A percentile compares a stretch with the other conserved stretches of the same genome.
These are phyloP conservation scores for Dicentrarchus labrax DNA, from an alignment of 2,113 vertebrate genomes.

Conservation along the genomic window DNA sequence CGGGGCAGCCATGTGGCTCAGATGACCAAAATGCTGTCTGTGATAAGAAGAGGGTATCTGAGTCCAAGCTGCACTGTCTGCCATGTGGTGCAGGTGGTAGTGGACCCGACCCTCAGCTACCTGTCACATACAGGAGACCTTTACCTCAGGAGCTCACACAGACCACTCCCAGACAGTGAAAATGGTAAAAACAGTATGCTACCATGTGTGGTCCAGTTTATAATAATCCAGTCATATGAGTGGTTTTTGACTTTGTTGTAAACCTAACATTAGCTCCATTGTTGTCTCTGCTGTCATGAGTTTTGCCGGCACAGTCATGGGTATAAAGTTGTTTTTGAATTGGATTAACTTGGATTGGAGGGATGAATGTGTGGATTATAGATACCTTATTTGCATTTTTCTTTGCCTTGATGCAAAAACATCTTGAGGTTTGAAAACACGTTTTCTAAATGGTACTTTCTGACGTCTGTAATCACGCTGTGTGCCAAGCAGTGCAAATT, in stretches of 20 bases:
- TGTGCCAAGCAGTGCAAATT: background rate
- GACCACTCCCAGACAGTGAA: background rate
- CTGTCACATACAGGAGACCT: conserved; percentile 19
- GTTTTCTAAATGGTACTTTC: background rate
- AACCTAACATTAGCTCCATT: conserved; percentile 47
- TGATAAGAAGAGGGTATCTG: background rate
- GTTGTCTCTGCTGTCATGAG: conserved; percentile 51
- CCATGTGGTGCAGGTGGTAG: background rate
- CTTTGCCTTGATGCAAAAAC: background rate
- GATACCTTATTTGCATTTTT: background rate
- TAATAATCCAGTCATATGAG: conserved; percentile 68
- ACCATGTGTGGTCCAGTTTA: conserved; percentile 22
- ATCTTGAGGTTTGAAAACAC: background rate
- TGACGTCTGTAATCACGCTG: background rate
- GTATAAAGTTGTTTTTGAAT: conserved; percentile 21
- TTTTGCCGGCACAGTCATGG: background rate
- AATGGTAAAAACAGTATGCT: background rate
- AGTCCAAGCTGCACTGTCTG: background rate
- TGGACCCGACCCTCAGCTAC: background rate
- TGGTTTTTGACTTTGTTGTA: conserved; percentile 47
- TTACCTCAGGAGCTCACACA: conserved; percentile 38
- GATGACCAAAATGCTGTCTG: background rate
- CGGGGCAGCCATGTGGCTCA: conserved; percentile 18
- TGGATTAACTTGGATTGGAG: conserved; percentile 43
- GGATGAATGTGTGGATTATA: conserved; percentile 37